Conservation (phyloP, 2,888 invertebrate genomes). For the Axea sp. region DNA sequence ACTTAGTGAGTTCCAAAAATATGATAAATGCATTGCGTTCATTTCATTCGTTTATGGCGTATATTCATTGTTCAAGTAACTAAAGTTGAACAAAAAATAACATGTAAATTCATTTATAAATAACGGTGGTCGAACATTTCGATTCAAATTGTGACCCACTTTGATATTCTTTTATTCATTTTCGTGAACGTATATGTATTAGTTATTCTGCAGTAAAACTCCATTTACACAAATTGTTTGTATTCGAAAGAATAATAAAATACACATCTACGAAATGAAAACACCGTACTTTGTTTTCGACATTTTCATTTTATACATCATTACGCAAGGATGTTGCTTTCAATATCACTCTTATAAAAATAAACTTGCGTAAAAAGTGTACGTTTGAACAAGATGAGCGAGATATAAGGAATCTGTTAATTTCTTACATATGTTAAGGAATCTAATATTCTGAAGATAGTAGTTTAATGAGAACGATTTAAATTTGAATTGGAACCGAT, state of each 20-base stretch:
- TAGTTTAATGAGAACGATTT: conserved; percentile 41
- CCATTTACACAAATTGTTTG: conserved; percentile 47
- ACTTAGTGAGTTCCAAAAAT: not conserved
- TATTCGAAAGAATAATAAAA: not conserved
- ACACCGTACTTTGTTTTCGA: too few relatives aligned
- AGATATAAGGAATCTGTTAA: too few relatives aligned
- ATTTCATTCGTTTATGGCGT: too few relatives aligned
- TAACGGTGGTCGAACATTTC: conserved; percentile 51
- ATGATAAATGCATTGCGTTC: conserved; percentile 30
- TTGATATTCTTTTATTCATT: conserved; percentile 50
- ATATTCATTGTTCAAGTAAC: conserved; percentile 23
- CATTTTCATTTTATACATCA: too few relatives aligned
- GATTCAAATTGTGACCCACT: conserved; percentile 57
- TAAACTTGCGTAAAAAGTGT: too few relatives aligned
- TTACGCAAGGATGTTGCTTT: too few relatives aligned
- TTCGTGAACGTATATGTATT: conserved; percentile 39
- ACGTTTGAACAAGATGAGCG: too few relatives aligned
- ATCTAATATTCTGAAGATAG: too few relatives aligned
- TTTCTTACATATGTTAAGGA: too few relatives aligned
- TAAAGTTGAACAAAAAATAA: conserved; percentile 30
- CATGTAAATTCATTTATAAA: conserved; percentile 51
- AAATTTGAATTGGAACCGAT: conserved; percentile 52
- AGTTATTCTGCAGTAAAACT: conserved; percentile 49
- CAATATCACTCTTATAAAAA: too few relatives aligned
- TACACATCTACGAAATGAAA: too few relatives aligned